Percentiles rank a stretch among this genome's conserved stretches.
Evolutionary conservation across 2,797 vertebrate species (phyloP).

Genomic region (Phrynocephalus guinanensis): DNA sequence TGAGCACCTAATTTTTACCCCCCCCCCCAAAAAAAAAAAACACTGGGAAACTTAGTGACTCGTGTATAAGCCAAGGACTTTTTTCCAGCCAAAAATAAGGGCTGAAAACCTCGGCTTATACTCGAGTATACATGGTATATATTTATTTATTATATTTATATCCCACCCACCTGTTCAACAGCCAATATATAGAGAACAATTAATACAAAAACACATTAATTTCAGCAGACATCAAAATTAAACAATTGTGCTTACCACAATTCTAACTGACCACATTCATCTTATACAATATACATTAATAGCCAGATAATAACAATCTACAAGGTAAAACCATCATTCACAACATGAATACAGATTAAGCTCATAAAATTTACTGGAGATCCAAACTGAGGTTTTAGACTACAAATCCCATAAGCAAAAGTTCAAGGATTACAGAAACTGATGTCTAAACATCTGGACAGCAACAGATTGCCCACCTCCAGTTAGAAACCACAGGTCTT

Average conservation of each 20-base stretch:
- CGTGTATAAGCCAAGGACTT: no score
- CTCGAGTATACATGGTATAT: no score
- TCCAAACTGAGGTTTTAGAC: background rate
- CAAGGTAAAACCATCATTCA: conserved; percentile 30
- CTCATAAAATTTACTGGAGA: conserved; percentile 23
- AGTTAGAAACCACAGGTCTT: background rate
- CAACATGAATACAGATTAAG: background rate
- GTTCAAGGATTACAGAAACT: background rate
- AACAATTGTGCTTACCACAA: conserved; percentile 52
- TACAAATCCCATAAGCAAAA: background rate
- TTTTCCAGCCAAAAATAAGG: no score
- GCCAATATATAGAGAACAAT: conserved; percentile 69
- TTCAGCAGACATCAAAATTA: conserved; percentile 43
- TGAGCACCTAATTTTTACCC: no score
- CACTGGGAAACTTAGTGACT: no score
- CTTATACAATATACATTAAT: conserved; percentile 36
- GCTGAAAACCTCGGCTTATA: no score
- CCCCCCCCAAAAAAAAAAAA: no score
- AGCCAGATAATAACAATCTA: no score
- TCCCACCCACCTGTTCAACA: no score
- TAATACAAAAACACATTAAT: conserved; percentile 63
- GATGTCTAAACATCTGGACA: background rate
- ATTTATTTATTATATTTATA: no score
- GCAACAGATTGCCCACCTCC: background rate
- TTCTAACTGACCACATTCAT: conserved; percentile 30